Evolutionary conservation across 2,888 invertebrate species (phyloP).

Genomic region (Endomychus coccineus): DNA sequence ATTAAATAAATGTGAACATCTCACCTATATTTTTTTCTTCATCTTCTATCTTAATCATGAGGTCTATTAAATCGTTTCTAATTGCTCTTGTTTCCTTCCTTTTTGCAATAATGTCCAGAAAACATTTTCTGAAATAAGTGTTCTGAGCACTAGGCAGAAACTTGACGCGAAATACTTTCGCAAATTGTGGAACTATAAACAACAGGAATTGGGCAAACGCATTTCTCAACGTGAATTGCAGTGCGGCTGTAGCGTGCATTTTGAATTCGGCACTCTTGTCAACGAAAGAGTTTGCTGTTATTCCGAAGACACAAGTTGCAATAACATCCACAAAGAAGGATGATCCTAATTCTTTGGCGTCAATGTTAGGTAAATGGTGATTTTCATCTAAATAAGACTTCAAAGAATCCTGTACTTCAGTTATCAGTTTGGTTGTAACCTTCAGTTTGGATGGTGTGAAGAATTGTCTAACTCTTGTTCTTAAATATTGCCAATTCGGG

Average conservation of each 20-base stretch:
- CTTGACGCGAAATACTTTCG: conserved; percentile 25
- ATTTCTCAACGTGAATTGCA: conserved; percentile 29
- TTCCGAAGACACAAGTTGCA: conserved; percentile 43
- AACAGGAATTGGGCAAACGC: conserved; percentile 26
- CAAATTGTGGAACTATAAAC: conserved; percentile 27
- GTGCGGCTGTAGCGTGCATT: conserved; percentile 33
- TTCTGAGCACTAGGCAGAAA: conserved; percentile 27
- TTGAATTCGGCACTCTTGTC: conserved; percentile 39
- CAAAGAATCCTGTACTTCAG: conserved; percentile 36
- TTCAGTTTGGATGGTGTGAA: conserved; percentile 51
- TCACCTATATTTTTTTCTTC: no score
- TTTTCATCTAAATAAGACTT: conserved; percentile 19
- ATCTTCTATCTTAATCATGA: conserved; percentile 48
- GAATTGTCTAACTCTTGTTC: conserved; percentile 48
- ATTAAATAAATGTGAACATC: no score
- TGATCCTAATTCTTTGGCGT: conserved; percentile 35
- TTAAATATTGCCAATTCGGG: conserved; percentile 47
- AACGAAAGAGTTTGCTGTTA: conserved; percentile 39
- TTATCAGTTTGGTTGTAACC: conserved; percentile 46
- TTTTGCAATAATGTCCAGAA: conserved; percentile 28
- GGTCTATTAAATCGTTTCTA: conserved; percentile 51
- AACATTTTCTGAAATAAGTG: conserved; percentile 29
- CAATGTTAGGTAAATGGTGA: conserved; percentile 17
- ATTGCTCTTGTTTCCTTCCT: conserved; percentile 26
- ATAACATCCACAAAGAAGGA: conserved; percentile 45